Conservation (phyloP, 2,113 vertebrate species). For the Grammatotria lemairii region DNA sequence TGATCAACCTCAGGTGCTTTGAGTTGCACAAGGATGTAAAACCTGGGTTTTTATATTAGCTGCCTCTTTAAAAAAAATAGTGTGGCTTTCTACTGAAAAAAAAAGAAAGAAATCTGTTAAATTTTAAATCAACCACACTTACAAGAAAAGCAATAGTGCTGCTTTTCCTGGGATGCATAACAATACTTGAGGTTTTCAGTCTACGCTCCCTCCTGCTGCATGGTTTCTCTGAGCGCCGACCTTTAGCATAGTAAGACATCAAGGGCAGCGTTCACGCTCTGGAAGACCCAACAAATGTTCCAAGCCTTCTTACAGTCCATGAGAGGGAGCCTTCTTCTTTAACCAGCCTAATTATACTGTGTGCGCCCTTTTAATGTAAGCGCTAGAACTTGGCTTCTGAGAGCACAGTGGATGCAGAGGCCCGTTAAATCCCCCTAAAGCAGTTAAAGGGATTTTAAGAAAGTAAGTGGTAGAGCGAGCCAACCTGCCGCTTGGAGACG, state of each 20-base stretch:
- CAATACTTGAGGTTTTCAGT: neutral
- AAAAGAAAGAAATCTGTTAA: neutral
- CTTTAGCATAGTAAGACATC: constrained; percentile 38
- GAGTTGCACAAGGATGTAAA: neutral
- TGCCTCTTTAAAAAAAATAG: neutral
- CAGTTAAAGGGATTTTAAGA: constrained; percentile 58
- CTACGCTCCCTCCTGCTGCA: neutral
- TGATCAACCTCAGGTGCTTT: neutral
- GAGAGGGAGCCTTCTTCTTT: constrained; percentile 34
- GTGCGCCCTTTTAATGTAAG: constrained; percentile 50
- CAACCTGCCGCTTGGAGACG: constrained; percentile 20
- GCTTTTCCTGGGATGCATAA: neutral
- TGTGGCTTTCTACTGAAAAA: neutral
- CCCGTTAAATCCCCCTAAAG: constrained; percentile 56
- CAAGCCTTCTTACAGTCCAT: constrained; percentile 4
- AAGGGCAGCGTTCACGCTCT: constrained; percentile 29
- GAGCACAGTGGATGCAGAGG: constrained; percentile 39
- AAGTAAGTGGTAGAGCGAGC: constrained; percentile 26
- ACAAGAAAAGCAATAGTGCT: neutral
- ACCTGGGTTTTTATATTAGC: neutral
- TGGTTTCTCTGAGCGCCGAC: constrained; percentile 1
- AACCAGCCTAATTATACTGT: constrained; percentile 58
- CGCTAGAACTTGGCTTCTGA: constrained; percentile 34
- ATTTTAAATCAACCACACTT: neutral
- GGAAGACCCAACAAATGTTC: constrained; percentile 38